A percentile compares a stretch with the other conserved stretches of the same genome.
phyloP scores from a whole-genome alignment of 1,140 invertebrate species.

The Acromyrmex heyeri region DNA sequence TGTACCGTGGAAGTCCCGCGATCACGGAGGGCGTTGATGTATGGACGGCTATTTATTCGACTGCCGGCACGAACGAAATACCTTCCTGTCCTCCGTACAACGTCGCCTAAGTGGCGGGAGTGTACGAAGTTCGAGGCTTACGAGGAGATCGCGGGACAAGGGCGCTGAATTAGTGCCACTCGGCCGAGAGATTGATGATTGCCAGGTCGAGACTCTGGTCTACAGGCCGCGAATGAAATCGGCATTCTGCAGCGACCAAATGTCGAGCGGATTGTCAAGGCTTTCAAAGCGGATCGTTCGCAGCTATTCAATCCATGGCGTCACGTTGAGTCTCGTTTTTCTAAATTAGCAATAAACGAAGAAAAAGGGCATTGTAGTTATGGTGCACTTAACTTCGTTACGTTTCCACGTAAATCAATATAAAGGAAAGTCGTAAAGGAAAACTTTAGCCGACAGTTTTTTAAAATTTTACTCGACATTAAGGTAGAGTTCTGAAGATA shows the following conservation, averaged over 20 bases:
- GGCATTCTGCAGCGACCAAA: constrained; percentile 56
- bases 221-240: constrained; percentile 64
- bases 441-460: constrained; percentile 4
- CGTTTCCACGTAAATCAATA: neutral
- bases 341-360: neutral
- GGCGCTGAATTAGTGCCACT: constrained; percentile 84
- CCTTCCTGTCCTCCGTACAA: constrained; percentile 72
- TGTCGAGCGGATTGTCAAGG: constrained; percentile 46
- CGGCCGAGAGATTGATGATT: constrained; percentile 84
- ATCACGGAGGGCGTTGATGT: constrained; percentile 78
- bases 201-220: constrained; percentile 28
- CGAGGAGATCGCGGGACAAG: constrained; percentile 82
- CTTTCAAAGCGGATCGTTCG: constrained; percentile 32
- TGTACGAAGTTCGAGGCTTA: constrained; percentile 69
- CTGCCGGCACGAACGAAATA: constrained; percentile 79
- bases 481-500: neutral
- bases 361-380: neutral
- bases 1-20: constrained; percentile 58
- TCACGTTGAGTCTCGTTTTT: neutral
- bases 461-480: constrained; percentile 26
- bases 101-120: constrained; percentile 69
- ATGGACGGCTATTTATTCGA: constrained; percentile 81
- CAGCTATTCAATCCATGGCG: constrained; percentile 37
- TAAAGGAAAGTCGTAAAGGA: neutral
- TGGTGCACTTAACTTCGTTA: neutral